Evolutionary conservation across 1,140 invertebrate species (phyloP).

Genomic region (Euborellia annulipes): DNA sequence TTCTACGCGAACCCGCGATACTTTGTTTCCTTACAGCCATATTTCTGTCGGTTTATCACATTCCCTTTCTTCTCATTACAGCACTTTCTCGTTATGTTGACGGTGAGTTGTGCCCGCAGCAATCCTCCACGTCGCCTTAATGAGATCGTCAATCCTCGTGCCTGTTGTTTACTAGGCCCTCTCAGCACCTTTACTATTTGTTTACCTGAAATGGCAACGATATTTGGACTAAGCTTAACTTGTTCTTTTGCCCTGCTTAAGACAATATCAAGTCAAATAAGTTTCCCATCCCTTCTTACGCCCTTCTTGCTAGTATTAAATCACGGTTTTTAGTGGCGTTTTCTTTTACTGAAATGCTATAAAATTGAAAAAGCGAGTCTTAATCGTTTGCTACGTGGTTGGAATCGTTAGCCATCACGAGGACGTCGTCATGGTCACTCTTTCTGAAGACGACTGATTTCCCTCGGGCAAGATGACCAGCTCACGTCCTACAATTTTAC

Average conservation of each 20-base stretch:
- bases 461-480: slow-evolving; percentile 8
- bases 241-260: neutral
- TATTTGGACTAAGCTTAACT: slow-evolving; percentile 3
- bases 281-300: neutral
- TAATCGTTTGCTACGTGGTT: neutral
- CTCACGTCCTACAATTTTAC: slow-evolving; percentile 7
- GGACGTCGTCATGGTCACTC: neutral
- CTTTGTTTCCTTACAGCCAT: slow-evolving; percentile 6
- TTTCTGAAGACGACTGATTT: slow-evolving; percentile 7
- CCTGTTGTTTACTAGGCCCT: slow-evolving; percentile 7
- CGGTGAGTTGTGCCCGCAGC: neutral
- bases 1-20: neutral
- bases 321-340: neutral
- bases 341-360: neutral
- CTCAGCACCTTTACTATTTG: neutral
- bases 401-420: too few relatives aligned
- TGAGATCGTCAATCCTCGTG: slow-evolving; percentile 8
- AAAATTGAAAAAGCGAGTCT: neutral
- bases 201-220: slow-evolving; percentile 6
- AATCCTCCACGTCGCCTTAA: slow-evolving; percentile 4
- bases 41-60: slow-evolving; percentile 9
- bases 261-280: neutral
- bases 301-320: neutral
- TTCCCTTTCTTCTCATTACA: slow-evolving; percentile 10
- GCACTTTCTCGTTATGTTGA: slow-evolving; percentile 9